Conservation (phyloP, 1,140 invertebrate species). For the Gryon sp. region DNA sequence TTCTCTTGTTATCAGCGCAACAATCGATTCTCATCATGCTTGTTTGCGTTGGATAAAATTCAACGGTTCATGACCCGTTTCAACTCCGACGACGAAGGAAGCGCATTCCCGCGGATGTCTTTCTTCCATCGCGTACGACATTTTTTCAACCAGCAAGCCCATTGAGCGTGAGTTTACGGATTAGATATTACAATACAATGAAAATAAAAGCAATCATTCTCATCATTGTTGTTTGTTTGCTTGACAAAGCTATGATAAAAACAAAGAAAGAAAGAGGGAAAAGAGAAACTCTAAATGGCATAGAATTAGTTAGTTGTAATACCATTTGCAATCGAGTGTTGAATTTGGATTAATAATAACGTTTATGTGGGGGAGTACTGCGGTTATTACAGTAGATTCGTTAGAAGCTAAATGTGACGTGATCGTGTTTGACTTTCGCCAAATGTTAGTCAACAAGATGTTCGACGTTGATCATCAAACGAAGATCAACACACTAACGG, state of each 20-base stretch:
- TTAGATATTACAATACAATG: slow-evolving; percentile 46
- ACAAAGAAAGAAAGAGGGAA: too few relatives aligned
- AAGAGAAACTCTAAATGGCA: not conserved
- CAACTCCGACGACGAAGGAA: slow-evolving; percentile 13
- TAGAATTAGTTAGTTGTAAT: not conserved
- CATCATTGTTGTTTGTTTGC: slow-evolving; percentile 20
- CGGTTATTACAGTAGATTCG: slow-evolving; percentile 54
- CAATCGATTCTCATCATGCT: slow-evolving; percentile 58
- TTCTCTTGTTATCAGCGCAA: slow-evolving; percentile 62
- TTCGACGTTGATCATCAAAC: slow-evolving; percentile 44
- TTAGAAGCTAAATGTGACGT: slow-evolving; percentile 26
- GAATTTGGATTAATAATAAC: slow-evolving; percentile 17
- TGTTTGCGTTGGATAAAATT: slow-evolving; percentile 61
- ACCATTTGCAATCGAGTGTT: not conserved
- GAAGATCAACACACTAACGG: slow-evolving; percentile 50
- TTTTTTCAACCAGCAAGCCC: slow-evolving; percentile 29
- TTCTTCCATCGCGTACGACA: slow-evolving; percentile 30
- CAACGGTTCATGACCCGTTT: slow-evolving; percentile 48
- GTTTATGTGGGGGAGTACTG: slow-evolving; percentile 12
- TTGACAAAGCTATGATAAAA: too few relatives aligned
- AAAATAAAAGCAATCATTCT: slow-evolving; percentile 35
- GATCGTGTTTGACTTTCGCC: slow-evolving; percentile 49
- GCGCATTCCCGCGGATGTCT: slow-evolving; percentile 11
- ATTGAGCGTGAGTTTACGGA: slow-evolving; percentile 42
- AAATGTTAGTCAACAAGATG: slow-evolving; percentile 30